Evolutionary conservation across 1,140 invertebrate species (phyloP).

Genomic region (Teleopsis dalmanni): DNA sequence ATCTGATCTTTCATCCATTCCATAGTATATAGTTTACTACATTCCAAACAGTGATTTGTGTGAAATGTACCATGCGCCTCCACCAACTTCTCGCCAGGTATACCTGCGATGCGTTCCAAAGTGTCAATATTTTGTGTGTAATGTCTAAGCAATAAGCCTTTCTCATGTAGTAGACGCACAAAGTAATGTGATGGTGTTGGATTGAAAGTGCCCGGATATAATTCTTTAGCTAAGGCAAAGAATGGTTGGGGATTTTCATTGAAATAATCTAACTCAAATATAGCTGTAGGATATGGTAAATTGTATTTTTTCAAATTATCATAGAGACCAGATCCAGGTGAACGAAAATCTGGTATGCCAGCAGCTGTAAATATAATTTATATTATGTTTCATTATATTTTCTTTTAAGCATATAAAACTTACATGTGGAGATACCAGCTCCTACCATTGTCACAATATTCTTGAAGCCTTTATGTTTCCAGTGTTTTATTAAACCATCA

Average conservation of each 20-base stretch:
- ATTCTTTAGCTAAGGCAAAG: constrained; percentile 75
- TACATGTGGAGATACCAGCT: constrained; percentile 91
- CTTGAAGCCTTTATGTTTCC: constrained; percentile 65
- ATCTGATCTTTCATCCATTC: constrained; percentile 72
- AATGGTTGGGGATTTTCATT: constrained; percentile 76
- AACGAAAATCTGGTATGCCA: constrained; percentile 91
- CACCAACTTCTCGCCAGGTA: constrained; percentile 78
- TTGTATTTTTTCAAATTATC: constrained; percentile 87
- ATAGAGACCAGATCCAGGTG: constrained; percentile 85
- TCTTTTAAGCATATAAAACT: constrained; percentile 31
- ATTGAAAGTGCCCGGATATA: constrained; percentile 74
- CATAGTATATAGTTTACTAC: constrained; percentile 64
- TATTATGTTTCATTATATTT: neutral
- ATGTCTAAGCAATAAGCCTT: constrained; percentile 70
- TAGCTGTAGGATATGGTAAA: constrained; percentile 84
- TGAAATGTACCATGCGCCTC: constrained; percentile 93
- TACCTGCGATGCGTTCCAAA: constrained; percentile 75
- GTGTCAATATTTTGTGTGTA: constrained; percentile 95
- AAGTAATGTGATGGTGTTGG: constrained; percentile 81
- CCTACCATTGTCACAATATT: constrained; percentile 90
- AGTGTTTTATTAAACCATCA: constrained; percentile 64
- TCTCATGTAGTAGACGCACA: constrained; percentile 68
- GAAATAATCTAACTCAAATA: constrained; percentile 86
- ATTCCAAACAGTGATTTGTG: constrained; percentile 77
- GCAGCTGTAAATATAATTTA: too few species aligned